Evolutionary conservation across 2,888 invertebrate species (phyloP), one percentile per base, ranked within the genome.

Genomic region (Masnerella sp.): DNA sequence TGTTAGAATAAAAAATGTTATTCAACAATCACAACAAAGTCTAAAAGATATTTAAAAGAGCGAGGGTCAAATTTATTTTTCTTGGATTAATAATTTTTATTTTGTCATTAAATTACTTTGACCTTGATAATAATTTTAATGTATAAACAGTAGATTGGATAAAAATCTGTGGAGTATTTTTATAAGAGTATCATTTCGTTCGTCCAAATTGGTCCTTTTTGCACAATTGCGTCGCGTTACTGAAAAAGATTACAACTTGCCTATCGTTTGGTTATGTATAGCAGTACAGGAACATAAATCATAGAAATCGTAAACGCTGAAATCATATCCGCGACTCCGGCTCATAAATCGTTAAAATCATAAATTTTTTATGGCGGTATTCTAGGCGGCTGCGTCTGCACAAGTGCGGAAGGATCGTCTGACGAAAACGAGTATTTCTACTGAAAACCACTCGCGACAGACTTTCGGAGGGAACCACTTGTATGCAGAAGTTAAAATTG

Each of bases 361-460:
- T 79, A 76, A 79, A 79, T 78, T 79, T 73, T 76, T 79, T 79
- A 78, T 64, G 61, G 70, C 62, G 64, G 71, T 62, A 76, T 75
- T 71, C 72, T 65, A 64, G 69, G 74, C 54, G 67, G 59, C 64
- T 70, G 56, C 74, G 51, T 70, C 70, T 65, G 70, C 69, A 74
- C 65, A 74, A 75, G 71, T 70, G 64, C 68, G 58, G 58, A 71
- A 67, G 71, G 61, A 65, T 62, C 67, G 71, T 68, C 75, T 71
- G 75, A 75, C 75, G 67, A 75, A 71, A 67, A 71, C 67, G 58
- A 75, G 75, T 62, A 68, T 68, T 68, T 67, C 71, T 36, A 71
- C 71, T 71, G 61, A 58, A 58, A 64, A 62, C 62, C 65, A 59
- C 64, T 72, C 42, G 67, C 69, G 64, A 68, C 65, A 52, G 65